Evolutionary conservation across 2,113 vertebrate genomes (phyloP).

Genomic region (Nibea albiflora): DNA sequence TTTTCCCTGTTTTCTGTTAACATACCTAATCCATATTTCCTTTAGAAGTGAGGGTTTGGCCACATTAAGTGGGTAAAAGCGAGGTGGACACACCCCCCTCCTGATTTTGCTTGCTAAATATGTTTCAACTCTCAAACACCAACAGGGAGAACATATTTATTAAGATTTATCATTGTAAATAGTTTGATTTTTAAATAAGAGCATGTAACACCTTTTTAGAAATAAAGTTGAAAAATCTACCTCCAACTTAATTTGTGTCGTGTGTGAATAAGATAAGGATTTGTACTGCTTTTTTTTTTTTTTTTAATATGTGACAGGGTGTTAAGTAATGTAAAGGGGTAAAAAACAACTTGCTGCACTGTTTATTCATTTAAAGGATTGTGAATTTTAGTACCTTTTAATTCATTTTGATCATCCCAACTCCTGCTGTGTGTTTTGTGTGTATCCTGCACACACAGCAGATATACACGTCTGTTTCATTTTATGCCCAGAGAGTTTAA

Average conservation of each 20-base stretch:
- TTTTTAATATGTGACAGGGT: not conserved
- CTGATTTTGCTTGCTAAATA: slow-evolving; percentile 59
- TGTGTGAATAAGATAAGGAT: not conserved
- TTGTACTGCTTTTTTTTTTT: not conserved
- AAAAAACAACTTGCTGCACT: not conserved
- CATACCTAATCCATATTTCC: slow-evolving; percentile 53
- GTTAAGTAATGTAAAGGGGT: not conserved
- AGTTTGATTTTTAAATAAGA: slow-evolving; percentile 79
- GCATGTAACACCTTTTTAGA: slow-evolving; percentile 78
- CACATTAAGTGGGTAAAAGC: slow-evolving; percentile 46
- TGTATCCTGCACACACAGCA: not conserved
- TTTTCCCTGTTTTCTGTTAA: slow-evolving; percentile 51
- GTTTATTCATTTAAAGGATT: not conserved
- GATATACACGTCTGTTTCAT: not conserved
- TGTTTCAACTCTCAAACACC: slow-evolving; percentile 53
- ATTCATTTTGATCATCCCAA: not conserved
- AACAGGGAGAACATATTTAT: slow-evolving; percentile 80
- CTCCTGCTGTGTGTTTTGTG: too few species aligned
- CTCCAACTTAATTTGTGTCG: slow-evolving; percentile 9
- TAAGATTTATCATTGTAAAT: slow-evolving; percentile 77
- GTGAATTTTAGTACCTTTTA: not conserved
- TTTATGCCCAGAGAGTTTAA: not conserved
- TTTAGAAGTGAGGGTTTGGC: slow-evolving; percentile 47
- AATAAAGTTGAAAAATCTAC: slow-evolving; percentile 73
- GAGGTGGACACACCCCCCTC: slow-evolving; percentile 10